Percentiles rank a stretch among this genome's conserved stretches.
Conservation (phyloP, 2,888 invertebrate genomes). For the Callosobruchus maculatus region DNA sequence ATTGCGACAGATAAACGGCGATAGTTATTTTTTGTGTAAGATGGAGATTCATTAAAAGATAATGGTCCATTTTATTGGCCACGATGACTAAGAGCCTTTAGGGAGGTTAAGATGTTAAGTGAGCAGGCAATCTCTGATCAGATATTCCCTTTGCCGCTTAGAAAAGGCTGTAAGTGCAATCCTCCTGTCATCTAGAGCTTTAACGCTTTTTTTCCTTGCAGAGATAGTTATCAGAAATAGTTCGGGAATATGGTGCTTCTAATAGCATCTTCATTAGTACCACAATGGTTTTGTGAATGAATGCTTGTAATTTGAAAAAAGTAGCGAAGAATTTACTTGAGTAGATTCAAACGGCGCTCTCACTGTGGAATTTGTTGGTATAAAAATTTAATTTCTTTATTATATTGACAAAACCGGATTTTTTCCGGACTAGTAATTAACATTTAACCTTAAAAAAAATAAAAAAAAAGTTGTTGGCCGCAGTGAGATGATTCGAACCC, state of each 20-base stretch:
- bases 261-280: neutral
- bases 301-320: neutral
- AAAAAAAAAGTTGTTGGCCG: too few relatives aligned
- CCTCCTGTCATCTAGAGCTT: neutral
- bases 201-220: neutral
- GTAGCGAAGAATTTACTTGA: too few relatives aligned
- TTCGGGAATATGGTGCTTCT: neutral
- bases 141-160: neutral
- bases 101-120: neutral
- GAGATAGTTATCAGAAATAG: neutral
- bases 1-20: neutral
- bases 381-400: too few relatives aligned
- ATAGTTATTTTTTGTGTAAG: slow-evolving; percentile 1
- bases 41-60: slow-evolving; percentile 18
- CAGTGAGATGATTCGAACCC: too few relatives aligned
- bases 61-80: neutral
- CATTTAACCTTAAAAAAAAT: too few relatives aligned
- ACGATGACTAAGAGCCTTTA: slow-evolving; percentile 2
- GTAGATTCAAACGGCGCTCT: too few relatives aligned
- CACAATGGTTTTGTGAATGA: neutral
- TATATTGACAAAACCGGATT: too few relatives aligned
- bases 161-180: neutral
- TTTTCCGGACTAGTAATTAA: too few relatives aligned
- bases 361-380: too few relatives aligned
- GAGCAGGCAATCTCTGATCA: neutral